Evolutionary conservation across 2,113 vertebrate genomes (phyloP), one percentile per base, ranked within the genome.

Genomic region (Bos javanicus): DNA sequence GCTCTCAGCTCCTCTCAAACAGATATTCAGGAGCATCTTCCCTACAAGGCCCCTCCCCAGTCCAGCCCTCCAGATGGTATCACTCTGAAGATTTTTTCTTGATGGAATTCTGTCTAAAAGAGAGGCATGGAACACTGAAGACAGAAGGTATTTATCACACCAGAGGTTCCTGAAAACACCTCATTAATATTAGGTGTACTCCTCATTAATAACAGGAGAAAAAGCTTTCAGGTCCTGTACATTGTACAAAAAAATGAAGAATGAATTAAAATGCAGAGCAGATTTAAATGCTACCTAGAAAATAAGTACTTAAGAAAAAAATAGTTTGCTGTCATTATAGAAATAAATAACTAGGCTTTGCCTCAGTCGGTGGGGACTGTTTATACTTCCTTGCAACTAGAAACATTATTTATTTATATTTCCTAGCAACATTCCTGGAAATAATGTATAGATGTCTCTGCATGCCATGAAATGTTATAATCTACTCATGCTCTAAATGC

Each of bases 231-330:
- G 78, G 56, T 76, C 36, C 36, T 28, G n/a, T 30, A 56, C n/a
- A 90, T 82, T 52, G 15, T 57, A 62, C 92, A 96, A 50, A 91
- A 87, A 87, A 94, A 87, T 48, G 54, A 54, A 62, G 76, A 80
- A 80, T 93, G 54, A 93, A 91, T 93, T 96, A 97, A 95, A 97
- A 95, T 54, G 62, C 48, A 39, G 60, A 52, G 9, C 30, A 64
- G 46, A 97, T 81, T 93, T 96, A 56, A 93, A 88, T 57, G 62
- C 60, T 76, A 96, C 62, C 71, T 83, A 87, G 86, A 92, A 96
- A 97, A 97, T 15, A 95, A 57, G 83, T 90, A 90, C 62, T 95
- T 84, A 80, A 85, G 84, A 74, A 91, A 95, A 92, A 97, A 96
- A 59, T 14, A 88, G 60, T 60, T 86, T 86, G 60, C 62, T 87